Conservation (phyloP, 2,888 invertebrate genomes). For the Thecocarcelia acutangulata region DNA sequence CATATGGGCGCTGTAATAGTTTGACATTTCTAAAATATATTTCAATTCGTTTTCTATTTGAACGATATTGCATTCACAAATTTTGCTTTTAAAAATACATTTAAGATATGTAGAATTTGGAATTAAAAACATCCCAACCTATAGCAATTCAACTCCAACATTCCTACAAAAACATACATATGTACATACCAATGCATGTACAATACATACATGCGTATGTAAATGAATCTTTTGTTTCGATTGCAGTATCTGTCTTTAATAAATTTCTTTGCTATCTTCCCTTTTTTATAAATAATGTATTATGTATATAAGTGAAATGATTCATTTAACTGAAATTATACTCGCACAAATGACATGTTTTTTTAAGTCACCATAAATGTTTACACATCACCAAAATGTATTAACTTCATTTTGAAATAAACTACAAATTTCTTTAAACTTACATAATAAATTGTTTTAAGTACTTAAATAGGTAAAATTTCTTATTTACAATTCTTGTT, state of each 20-base stretch:
- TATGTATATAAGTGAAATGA: slow-evolving; percentile 15
- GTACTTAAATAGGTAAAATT: slow-evolving; percentile 7
- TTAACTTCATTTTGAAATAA: too few relatives aligned
- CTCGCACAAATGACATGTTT: slow-evolving; percentile 14
- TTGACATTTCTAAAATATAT: not conserved
- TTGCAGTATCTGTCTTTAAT: slow-evolving; percentile 4
- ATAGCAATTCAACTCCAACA: too few relatives aligned
- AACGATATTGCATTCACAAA: too few relatives aligned
- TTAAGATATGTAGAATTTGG: too few relatives aligned
- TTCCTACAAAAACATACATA: too few relatives aligned
- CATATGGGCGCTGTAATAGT: not conserved
- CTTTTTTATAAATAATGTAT: not conserved
- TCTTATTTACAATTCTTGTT: not conserved
- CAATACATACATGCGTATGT: too few relatives aligned
- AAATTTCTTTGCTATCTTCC: not conserved
- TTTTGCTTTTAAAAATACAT: too few relatives aligned
- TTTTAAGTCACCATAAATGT: slow-evolving; percentile 22
- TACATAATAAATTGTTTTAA: slow-evolving; percentile 50
- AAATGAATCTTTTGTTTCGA: not conserved
- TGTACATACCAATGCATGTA: too few relatives aligned
- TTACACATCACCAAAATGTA: slow-evolving; percentile 61
- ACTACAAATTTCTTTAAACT: slow-evolving; percentile 16
- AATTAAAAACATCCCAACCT: too few relatives aligned
- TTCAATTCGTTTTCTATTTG: too few relatives aligned
- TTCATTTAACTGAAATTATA: slow-evolving; percentile 34